A percentile compares a stretch with the other conserved stretches of the same genome.
These are phyloP conservation scores for Apodemus sylvaticus DNA, from an alignment of 2,113 vertebrate species.

Conservation along the genomic window DNA sequence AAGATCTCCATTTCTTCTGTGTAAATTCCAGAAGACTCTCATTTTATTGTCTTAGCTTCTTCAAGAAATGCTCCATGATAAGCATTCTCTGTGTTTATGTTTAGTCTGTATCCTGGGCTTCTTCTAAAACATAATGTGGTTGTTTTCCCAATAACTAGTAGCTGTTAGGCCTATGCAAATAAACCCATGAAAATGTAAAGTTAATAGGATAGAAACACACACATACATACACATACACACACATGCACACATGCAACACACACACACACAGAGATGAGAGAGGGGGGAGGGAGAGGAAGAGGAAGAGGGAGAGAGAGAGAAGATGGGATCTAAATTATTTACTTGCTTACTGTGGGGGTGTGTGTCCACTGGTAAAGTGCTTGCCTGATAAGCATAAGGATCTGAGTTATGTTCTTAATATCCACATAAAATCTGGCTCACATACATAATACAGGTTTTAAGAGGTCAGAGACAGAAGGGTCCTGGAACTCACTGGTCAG, in stretches of 20 bases:
- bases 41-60: neutral
- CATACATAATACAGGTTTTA: neutral
- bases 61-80: neutral
- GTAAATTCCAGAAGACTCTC: neutral
- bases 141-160: neutral
- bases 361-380: neutral
- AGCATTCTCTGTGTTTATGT: neutral
- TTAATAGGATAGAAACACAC: neutral
- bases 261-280: too few species aligned
- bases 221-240: neutral
- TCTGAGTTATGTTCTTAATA: neutral
- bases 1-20: neutral
- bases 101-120: neutral
- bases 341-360: accelerated
- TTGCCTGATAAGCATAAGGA: neutral
- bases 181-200: neutral
- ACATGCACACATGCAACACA: neutral
- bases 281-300: too few species aligned
- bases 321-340: neutral
- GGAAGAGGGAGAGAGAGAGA: too few species aligned
- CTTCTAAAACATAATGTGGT: neutral
- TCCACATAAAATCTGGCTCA: neutral
- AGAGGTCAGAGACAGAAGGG: neutral
- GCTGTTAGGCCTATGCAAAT: neutral
- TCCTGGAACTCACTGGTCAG: neutral